phyloP scores from a whole-genome alignment of 1,140 invertebrate genomes.

The Aphidius ervi region DNA sequence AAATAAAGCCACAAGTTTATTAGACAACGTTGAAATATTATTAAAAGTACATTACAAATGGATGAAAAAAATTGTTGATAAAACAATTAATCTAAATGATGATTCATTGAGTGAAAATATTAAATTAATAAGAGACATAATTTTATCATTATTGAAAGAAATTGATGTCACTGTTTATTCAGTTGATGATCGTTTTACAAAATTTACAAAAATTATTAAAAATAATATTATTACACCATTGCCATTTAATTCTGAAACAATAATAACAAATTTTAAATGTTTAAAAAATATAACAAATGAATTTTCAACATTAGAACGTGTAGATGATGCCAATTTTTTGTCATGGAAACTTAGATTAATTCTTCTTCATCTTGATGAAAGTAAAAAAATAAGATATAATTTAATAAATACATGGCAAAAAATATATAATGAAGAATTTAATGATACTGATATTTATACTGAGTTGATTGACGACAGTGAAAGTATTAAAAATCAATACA shows the following conservation, averaged over 20 bases:
- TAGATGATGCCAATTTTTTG: slow-evolving; percentile 5
- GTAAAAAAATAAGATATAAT: slow-evolving; percentile 15
- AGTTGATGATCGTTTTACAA: slow-evolving; percentile 36
- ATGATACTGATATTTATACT: slow-evolving; percentile 7
- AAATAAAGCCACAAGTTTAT: slow-evolving; percentile 20
- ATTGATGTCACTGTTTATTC: slow-evolving; percentile 26
- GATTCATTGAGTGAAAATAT: background rate
- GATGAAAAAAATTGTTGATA: slow-evolving; percentile 39
- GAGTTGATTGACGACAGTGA: background rate
- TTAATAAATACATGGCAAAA: slow-evolving; percentile 31
- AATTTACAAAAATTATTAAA: slow-evolving; percentile 37
- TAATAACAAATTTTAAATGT: slow-evolving; percentile 23
- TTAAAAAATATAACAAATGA: slow-evolving; percentile 25
- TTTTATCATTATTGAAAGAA: slow-evolving; percentile 23
- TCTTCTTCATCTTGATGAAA: slow-evolving; percentile 22
- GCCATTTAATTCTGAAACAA: slow-evolving; percentile 35
- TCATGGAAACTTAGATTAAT: slow-evolving; percentile 30
- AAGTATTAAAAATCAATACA: slow-evolving; percentile 22
- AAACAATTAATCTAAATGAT: slow-evolving; percentile 19
- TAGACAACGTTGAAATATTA: slow-evolving; percentile 30
- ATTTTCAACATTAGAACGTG: slow-evolving; percentile 25
- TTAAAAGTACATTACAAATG: slow-evolving; percentile 46
- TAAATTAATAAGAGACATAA: slow-evolving; percentile 11
- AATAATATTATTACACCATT: slow-evolving; percentile 31
- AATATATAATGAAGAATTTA: slow-evolving; percentile 18